Evolutionary conservation across 2,888 invertebrate species (phyloP).

Genomic region (Torymus texanus): DNA sequence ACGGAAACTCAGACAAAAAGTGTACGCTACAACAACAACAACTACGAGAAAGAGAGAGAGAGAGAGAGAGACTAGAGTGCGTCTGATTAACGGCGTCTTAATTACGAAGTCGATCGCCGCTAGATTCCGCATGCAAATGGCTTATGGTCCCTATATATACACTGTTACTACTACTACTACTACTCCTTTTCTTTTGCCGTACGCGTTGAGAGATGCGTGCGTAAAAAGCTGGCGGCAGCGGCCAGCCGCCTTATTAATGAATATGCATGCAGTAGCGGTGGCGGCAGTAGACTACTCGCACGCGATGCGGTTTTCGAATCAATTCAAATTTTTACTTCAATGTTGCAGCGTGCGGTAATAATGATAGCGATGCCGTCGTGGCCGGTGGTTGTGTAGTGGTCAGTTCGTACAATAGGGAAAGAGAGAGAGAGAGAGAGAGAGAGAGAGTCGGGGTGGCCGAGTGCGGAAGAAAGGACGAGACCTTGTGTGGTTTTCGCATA

Average conservation of each 20-base stretch:
- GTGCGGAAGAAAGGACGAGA: no score
- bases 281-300: slow-evolving; percentile 53
- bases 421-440: no score
- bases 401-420: no score
- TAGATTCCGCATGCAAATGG: not conserved
- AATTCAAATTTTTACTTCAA: slow-evolving; percentile 39
- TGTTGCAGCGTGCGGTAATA: slow-evolving; percentile 9
- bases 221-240: slow-evolving; percentile 49
- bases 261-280: slow-evolving; percentile 65
- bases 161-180: slow-evolving; percentile 59
- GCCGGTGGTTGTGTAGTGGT: no score
- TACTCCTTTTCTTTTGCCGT: slow-evolving; percentile 48
- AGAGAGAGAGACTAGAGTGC: slow-evolving; percentile 28
- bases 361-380: not conserved
- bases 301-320: slow-evolving; percentile 58
- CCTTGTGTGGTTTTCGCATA: no score
- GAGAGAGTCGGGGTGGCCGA: no score
- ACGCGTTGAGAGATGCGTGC: slow-evolving; percentile 13
- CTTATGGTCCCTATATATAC: slow-evolving; percentile 64
- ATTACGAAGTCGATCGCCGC: slow-evolving; percentile 59
- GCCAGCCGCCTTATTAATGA: slow-evolving; percentile 68
- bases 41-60: not conserved
- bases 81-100: slow-evolving; percentile 66
- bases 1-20: slow-evolving; percentile 1
- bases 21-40: not conserved